These are phyloP conservation scores for Leptinotarsa texana DNA, from an alignment of 1,140 invertebrate species.

Conservation along the genomic window DNA sequence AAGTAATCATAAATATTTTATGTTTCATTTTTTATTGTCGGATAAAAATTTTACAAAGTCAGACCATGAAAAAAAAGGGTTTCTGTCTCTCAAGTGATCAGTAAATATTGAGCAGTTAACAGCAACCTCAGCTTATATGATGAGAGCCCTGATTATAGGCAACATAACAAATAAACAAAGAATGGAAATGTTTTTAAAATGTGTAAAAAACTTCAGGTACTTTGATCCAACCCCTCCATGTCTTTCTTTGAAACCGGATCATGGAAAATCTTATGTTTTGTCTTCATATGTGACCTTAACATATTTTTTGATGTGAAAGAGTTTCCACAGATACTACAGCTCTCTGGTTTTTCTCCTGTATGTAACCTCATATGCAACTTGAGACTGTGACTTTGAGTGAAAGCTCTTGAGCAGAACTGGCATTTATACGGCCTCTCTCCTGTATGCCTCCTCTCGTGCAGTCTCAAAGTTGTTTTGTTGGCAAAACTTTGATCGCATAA, in stretches of 20 bases:
- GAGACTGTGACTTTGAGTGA: conserved; percentile 76
- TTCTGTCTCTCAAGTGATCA: no score
- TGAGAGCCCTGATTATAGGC: no score
- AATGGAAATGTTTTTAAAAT: no score
- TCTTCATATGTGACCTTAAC: conserved; percentile 41
- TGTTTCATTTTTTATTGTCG: no score
- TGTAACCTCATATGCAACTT: conserved; percentile 76
- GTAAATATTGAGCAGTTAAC: no score
- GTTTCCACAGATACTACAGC: conserved; percentile 54
- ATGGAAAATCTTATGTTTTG: conserved; percentile 18
- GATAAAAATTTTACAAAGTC: no score
- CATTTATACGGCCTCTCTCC: conserved; percentile 68
- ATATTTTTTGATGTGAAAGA: conserved; percentile 48
- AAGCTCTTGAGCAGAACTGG: conserved; percentile 70
- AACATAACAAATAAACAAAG: no score
- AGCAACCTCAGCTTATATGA: no score
- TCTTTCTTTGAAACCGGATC: neutral
- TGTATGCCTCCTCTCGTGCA: conserved; percentile 65
- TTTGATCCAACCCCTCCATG: neutral
- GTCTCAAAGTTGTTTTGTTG: conserved; percentile 63
- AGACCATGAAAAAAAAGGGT: no score
- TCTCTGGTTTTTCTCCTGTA: conserved; percentile 75
- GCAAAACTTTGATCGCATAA: conserved; percentile 67
- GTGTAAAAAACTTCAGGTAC: no score
- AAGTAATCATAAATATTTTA: no score